phyloP scores from a whole-genome alignment of 2,888 invertebrate genomes.

The Nysson spinosus region DNA sequence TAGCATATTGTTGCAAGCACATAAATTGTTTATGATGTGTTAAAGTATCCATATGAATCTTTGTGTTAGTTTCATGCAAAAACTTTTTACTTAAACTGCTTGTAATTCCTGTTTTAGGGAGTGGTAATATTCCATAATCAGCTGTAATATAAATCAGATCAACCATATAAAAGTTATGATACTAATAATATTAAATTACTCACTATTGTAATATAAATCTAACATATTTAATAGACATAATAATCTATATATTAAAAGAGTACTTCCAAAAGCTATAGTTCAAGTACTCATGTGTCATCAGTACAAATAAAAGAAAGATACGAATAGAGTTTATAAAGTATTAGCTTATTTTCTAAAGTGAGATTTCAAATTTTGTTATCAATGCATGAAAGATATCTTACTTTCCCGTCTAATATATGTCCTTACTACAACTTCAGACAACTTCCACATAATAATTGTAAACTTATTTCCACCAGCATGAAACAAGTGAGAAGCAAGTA shows the following conservation, averaged over 20 bases:
- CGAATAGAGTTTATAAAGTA: no score
- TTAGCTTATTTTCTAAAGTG: no score
- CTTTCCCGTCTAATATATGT: slow-evolving; percentile 62
- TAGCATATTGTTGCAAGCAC: slow-evolving; percentile 20
- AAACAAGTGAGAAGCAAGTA: slow-evolving; percentile 69
- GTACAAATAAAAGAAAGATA: no score
- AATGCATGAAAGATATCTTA: slow-evolving; percentile 41
- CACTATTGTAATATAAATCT: background rate
- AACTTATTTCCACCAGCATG: slow-evolving; percentile 72
- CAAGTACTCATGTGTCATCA: no score
- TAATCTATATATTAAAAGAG: no score
- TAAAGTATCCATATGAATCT: slow-evolving; percentile 3
- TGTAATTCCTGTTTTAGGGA: slow-evolving; percentile 56
- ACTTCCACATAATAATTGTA: slow-evolving; percentile 70
- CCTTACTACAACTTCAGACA: slow-evolving; percentile 67
- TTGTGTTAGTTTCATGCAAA: slow-evolving; percentile 26
- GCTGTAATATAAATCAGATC: slow-evolving; percentile 32
- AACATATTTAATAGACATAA: background rate
- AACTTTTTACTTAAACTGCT: slow-evolving; percentile 54
- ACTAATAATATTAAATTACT: background rate
- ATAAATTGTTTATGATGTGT: slow-evolving; percentile 13
- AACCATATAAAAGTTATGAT: slow-evolving; percentile 5
- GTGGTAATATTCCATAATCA: slow-evolving; percentile 42
- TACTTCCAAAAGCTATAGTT: no score
- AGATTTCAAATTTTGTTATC: no score